Conservation (phyloP, 2,797 vertebrate species). For the Cottoperca gobio region DNA sequence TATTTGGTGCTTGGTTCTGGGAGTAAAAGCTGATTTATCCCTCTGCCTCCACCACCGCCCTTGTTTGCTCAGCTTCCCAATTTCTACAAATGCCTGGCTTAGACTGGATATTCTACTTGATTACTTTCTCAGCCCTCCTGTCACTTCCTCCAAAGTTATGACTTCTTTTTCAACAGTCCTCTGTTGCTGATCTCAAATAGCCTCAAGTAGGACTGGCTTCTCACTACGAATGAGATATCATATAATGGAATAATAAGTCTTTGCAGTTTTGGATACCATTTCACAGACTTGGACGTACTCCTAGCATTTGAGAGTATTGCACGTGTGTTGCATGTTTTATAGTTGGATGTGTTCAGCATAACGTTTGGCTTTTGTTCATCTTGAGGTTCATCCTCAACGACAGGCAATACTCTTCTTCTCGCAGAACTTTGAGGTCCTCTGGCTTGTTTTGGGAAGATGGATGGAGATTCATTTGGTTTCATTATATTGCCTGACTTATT, state of each 20-base stretch:
- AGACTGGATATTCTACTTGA: slow-evolving; percentile 64
- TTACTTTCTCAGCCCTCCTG: slow-evolving; percentile 68
- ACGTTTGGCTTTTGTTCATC: slow-evolving; percentile 46
- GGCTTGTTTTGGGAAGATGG: slow-evolving; percentile 83
- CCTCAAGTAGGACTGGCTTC: not conserved
- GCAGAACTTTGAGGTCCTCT: slow-evolving; percentile 58
- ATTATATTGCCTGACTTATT: slow-evolving; percentile 82
- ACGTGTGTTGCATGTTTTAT: slow-evolving; percentile 20
- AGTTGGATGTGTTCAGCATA: slow-evolving; percentile 1
- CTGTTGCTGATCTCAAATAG: slow-evolving; percentile 34
- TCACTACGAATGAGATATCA: slow-evolving; percentile 25
- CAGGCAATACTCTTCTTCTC: slow-evolving; percentile 47
- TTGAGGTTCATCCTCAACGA: slow-evolving; percentile 49
- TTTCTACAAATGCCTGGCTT: slow-evolving; percentile 63
- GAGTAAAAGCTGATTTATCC: slow-evolving; percentile 64
- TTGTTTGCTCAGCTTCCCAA: slow-evolving; percentile 63
- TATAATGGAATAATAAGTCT: slow-evolving; percentile 50
- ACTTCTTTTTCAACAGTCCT: slow-evolving; percentile 41
- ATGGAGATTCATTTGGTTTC: slow-evolving; percentile 83
- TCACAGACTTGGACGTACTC: not conserved
- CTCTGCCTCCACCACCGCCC: slow-evolving; percentile 37
- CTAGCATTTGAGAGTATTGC: not conserved
- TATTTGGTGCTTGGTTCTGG: slow-evolving; percentile 50
- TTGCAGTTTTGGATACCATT: slow-evolving; percentile 7
- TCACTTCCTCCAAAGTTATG: slow-evolving; percentile 50